These are phyloP conservation scores for Mugil cephalus DNA, from an alignment of 2,113 vertebrate genomes.

Conservation along the genomic window DNA sequence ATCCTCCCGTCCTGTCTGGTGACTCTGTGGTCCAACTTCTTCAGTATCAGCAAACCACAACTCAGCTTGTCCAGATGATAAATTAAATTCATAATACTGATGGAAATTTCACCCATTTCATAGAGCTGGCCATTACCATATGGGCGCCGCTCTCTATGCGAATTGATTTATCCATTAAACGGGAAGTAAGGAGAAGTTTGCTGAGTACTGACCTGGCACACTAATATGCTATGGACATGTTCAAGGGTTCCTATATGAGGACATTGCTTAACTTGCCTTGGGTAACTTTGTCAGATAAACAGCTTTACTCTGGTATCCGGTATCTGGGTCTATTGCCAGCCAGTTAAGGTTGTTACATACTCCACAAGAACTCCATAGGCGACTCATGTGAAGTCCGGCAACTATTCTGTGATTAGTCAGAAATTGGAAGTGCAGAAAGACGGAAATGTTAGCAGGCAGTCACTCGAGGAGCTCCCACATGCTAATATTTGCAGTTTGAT, in stretches of 20 bases:
- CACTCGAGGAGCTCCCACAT: too few relatives aligned
- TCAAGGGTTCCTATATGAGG: conserved; percentile 44
- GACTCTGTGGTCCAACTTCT: neutral
- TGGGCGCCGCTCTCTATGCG: neutral
- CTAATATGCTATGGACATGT: conserved; percentile 47
- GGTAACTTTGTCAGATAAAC: conserved; percentile 40
- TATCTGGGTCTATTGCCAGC: conserved; percentile 8
- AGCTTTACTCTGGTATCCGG: conserved; percentile 10
- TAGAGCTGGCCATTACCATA: neutral
- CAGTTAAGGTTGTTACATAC: neutral
- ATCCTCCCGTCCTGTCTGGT: neutral
- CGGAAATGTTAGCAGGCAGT: too few relatives aligned
- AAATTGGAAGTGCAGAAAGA: too few relatives aligned
- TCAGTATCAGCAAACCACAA: neutral
- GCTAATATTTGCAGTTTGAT: too few relatives aligned
- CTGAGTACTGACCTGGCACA: conserved; percentile 23
- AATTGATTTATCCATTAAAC: conserved; percentile 32
- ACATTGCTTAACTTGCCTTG: conserved; percentile 26
- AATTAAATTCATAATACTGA: neutral
- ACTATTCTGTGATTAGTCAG: too few relatives aligned
- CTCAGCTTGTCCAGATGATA: neutral
- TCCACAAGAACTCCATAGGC: too few relatives aligned
- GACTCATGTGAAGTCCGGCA: too few relatives aligned
- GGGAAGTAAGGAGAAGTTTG: conserved; percentile 46
- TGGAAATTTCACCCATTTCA: neutral